Evolutionary conservation across 2,113 vertebrate genomes (phyloP).

Genomic region (Puma concolor): DNA sequence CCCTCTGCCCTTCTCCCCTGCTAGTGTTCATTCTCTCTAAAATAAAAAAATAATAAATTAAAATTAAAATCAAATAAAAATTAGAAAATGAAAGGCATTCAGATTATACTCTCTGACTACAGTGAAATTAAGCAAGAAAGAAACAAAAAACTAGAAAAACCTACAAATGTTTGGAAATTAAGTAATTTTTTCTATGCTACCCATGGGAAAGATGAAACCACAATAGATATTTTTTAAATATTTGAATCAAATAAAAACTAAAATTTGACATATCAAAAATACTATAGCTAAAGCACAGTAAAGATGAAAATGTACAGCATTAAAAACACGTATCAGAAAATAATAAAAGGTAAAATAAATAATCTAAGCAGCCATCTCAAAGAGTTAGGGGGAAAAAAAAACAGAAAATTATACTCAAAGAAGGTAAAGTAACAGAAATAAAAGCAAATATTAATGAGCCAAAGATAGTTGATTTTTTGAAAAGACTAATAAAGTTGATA

Average conservation of each 20-base stretch:
- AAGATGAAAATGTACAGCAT: neutral
- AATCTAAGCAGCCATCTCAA: neutral
- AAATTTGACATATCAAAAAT: neutral
- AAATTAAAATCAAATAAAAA: no score
- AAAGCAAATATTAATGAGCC: neutral
- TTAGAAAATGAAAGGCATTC: neutral
- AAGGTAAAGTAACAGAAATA: neutral
- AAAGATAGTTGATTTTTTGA: conserved; percentile 18
- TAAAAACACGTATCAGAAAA: neutral
- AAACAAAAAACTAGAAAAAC: conserved; percentile 7
- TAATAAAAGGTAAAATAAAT: conserved; percentile 29
- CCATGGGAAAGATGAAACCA: conserved; percentile 29
- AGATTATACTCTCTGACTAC: neutral
- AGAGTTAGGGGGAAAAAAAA: neutral
- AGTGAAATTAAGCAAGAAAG: neutral
- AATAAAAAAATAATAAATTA: no score
- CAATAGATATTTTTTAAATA: neutral
- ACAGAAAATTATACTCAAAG: conserved; percentile 2
- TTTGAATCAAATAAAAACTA: conserved; percentile 33
- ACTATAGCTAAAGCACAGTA: neutral
- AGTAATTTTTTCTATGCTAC: neutral
- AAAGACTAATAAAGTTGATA: conserved; percentile 19
- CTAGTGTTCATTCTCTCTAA: no score
- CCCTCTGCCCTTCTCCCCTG: no score
- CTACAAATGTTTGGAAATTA: neutral